Conservation (phyloP, 2,797 vertebrate genomes). For the Peromyscus eremicus region DNA sequence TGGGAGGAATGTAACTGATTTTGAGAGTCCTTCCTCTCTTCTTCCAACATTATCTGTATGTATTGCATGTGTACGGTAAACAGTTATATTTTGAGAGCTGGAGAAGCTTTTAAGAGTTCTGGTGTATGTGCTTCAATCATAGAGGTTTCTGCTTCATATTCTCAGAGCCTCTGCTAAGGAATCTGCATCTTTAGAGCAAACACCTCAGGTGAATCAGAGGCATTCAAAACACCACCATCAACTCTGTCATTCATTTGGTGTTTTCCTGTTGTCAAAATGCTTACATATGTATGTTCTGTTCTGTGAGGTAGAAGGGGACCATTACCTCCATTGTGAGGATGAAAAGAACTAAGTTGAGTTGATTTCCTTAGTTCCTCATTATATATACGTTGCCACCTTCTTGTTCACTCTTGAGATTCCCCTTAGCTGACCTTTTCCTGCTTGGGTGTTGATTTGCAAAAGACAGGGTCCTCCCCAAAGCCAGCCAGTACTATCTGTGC, state of each 20-base stretch:
- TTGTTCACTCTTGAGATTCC: constrained; percentile 22
- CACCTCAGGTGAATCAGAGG: constrained; percentile 39
- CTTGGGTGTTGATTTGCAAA: constrained; percentile 32
- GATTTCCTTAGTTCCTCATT: constrained; percentile 56
- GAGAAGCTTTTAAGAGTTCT: constrained; percentile 49
- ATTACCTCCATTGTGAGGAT: constrained; percentile 68
- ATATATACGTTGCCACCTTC: neutral
- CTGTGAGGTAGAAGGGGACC: constrained; percentile 55
- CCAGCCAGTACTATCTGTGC: neutral
- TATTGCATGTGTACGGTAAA: neutral
- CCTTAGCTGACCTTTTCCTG: constrained; percentile 65
- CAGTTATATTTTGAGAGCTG: neutral
- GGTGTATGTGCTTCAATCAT: neutral
- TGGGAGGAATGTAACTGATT: neutral
- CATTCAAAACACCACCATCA: constrained; percentile 52
- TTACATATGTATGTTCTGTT: constrained; percentile 59
- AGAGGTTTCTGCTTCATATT: constrained; percentile 50
- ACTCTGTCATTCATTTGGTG: constrained; percentile 53
- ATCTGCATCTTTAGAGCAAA: constrained; percentile 37
- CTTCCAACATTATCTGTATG: constrained; percentile 12
- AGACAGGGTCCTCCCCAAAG: neutral
- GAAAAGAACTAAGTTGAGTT: constrained; percentile 55
- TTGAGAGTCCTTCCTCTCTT: neutral
- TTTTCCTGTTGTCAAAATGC: constrained; percentile 72
- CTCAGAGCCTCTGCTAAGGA: constrained; percentile 16